phyloP scores from a whole-genome alignment of 2,888 invertebrate species.

The Meteorus cinctellus region DNA sequence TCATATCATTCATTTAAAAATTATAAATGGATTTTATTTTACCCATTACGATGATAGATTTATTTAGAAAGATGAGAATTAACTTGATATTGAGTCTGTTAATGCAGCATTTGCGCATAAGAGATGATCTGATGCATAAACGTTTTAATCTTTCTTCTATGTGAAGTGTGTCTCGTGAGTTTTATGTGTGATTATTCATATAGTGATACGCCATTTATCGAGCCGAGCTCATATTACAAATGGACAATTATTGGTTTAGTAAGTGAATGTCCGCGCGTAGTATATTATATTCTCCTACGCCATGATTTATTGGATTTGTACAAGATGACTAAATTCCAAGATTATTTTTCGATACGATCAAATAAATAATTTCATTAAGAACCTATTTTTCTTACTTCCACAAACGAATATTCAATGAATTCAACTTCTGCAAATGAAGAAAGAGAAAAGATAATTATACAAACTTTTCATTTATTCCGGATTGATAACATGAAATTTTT shows the following conservation, averaged over 20 bases:
- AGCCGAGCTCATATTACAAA: conserved; percentile 1
- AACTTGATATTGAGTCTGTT: background rate
- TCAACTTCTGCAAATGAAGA: background rate
- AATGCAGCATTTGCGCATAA: background rate
- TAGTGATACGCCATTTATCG: background rate
- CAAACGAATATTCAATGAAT: background rate
- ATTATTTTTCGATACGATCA: background rate
- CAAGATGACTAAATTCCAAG: background rate
- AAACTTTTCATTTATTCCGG: background rate
- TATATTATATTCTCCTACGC: background rate
- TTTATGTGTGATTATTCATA: background rate
- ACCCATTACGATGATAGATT: background rate
- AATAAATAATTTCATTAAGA: background rate
- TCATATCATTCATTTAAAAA: background rate
- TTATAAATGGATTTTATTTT: background rate
- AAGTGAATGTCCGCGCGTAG: conserved; percentile 11
- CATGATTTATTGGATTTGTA: conserved; percentile 4
- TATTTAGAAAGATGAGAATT: background rate
- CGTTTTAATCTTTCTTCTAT: background rate
- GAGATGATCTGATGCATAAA: background rate
- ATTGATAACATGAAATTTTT: background rate
- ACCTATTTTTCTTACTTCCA: background rate
- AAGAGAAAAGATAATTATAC: background rate
- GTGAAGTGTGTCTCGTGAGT: background rate
- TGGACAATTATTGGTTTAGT: background rate